Conservation (phyloP, 2,113 vertebrate species). For the Ictalurus punctatus region DNA sequence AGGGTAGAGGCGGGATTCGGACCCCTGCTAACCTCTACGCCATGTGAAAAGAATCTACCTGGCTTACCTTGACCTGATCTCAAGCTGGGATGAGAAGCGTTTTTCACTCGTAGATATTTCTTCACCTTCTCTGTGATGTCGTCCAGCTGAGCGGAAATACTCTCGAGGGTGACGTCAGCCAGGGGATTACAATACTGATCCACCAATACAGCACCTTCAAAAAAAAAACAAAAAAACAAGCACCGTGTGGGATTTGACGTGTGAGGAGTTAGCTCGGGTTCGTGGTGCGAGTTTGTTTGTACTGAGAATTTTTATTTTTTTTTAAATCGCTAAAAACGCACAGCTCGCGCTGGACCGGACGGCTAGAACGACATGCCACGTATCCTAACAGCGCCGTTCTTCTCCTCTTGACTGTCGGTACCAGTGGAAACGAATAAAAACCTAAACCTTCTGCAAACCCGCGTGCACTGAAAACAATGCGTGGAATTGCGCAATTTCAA, state of each 20-base stretch:
- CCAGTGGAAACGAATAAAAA: not conserved
- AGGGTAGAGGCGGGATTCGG: too few relatives aligned
- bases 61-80: slow-evolving; percentile 65
- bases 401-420: not conserved
- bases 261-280: not conserved
- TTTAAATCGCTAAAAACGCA: not conserved
- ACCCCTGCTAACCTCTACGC: too few relatives aligned
- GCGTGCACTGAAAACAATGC: not conserved
- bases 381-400: not conserved
- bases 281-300: not conserved
- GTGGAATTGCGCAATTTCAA: too few relatives aligned
- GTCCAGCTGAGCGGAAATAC: slow-evolving; percentile 83
- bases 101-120: slow-evolving; percentile 81
- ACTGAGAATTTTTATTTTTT: not conserved
- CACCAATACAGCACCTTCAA: slow-evolving; percentile 86
- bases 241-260: not conserved
- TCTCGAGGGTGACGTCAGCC: slow-evolving; percentile 82
- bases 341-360: not conserved
- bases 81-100: slow-evolving; percentile 86
- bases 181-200: slow-evolving; percentile 97
- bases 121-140: slow-evolving; percentile 86
- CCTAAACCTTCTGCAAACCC: not conserved
- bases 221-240: not conserved
- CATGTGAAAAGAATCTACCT: not conserved
- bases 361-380: not conserved